Conservation (phyloP, 2,113 vertebrate genomes). For the Cephalopholis sonnerati region DNA sequence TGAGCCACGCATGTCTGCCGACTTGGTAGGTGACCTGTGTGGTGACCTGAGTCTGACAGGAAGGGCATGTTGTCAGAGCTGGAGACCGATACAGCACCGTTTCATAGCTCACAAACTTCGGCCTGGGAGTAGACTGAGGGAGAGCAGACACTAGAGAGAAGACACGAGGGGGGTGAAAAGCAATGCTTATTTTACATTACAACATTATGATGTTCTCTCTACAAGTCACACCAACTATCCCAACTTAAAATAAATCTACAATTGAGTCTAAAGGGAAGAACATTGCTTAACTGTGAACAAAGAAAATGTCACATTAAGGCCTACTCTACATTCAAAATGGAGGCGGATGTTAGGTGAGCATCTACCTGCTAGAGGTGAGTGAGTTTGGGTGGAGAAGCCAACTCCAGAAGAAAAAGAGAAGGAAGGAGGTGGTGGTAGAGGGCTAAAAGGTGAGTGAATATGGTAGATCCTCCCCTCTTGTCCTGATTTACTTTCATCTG, state of each 20-base stretch:
- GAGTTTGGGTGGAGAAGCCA: not conserved
- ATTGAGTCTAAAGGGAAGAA: not conserved
- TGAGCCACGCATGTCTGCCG: conserved; percentile 66
- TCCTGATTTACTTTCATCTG: conserved; percentile 23
- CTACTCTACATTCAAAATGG: conserved; percentile 5
- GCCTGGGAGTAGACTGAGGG: not conserved
- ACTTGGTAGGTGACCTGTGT: conserved; percentile 68
- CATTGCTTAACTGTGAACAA: not conserved
- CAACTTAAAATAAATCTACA: not conserved
- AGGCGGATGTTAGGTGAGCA: not conserved
- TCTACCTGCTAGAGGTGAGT: conserved; percentile 50
- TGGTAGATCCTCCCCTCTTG: conserved; percentile 49
- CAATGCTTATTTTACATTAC: not conserved
- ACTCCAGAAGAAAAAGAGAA: conserved; percentile 36
- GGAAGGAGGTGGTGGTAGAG: conserved; percentile 17
- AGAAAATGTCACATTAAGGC: not conserved
- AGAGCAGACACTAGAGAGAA: conserved; percentile 31
- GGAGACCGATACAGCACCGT: conserved; percentile 50
- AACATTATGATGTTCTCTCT: not conserved
- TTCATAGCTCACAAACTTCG: conserved; percentile 65
- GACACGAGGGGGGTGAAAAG: not conserved
- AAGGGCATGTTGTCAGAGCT: conserved; percentile 53
- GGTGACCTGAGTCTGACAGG: conserved; percentile 73
- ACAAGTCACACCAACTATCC: not conserved
- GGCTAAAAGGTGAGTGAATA: conserved; percentile 51